Percentiles rank a stretch among this genome's conserved stretches.
phyloP scores from a whole-genome alignment of 2,797 vertebrate genomes.

The Sebastes taczanowskii region DNA sequence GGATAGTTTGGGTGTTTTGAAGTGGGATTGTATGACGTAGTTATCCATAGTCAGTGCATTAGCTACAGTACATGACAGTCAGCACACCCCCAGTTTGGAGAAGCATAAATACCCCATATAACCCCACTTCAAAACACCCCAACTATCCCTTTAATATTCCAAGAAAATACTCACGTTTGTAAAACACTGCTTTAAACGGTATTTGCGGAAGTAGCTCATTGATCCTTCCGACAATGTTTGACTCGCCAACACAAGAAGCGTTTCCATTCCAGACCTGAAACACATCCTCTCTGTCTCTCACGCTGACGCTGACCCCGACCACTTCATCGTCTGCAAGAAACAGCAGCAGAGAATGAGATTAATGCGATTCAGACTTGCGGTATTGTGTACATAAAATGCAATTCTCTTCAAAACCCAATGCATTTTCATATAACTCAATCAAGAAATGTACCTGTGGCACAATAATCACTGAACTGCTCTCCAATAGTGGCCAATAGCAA shows the following conservation, averaged over 20 bases:
- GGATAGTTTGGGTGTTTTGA: too few relatives aligned
- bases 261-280: conserved; percentile 97
- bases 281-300: conserved; percentile 92
- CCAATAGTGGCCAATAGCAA: conserved; percentile 93
- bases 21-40: too few relatives aligned
- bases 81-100: too few relatives aligned
- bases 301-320: conserved; percentile 92
- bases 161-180: conserved; percentile 90
- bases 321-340: conserved; percentile 90
- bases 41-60: too few relatives aligned
- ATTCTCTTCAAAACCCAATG: background rate
- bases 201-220: conserved; percentile 91
- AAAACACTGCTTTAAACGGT: conserved; percentile 95
- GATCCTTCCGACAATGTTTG: conserved; percentile 91
- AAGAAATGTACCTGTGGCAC: conserved; percentile 86
- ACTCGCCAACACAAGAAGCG: conserved; percentile 88
- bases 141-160: background rate
- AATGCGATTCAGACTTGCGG: background rate
- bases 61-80: too few relatives aligned
- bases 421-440: background rate
- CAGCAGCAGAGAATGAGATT: background rate
- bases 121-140: too few relatives aligned
- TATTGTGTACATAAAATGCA: background rate
- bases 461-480: conserved; percentile 94
- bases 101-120: too few relatives aligned